Conservation (phyloP, 2,888 invertebrate genomes). For the Schrankia costaestrigalis region DNA sequence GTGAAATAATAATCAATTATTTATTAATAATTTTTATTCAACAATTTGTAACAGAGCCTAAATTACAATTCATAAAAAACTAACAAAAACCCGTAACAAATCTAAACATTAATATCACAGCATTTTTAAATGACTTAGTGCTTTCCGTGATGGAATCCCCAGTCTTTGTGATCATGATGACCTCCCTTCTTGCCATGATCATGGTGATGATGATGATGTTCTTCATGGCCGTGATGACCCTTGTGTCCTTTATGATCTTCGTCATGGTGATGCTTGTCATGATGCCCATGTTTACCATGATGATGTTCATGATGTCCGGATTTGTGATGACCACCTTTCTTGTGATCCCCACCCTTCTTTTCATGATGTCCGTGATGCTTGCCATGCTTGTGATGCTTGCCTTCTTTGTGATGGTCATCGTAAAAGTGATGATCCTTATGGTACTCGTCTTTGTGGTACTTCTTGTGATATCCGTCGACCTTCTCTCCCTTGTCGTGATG, state of each 20-base stretch:
- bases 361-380: constrained; percentile 72
- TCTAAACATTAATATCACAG: constrained; percentile 61
- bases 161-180: constrained; percentile 67
- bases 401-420: constrained; percentile 70
- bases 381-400: constrained; percentile 74
- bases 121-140: constrained; percentile 47
- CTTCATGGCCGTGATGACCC: constrained; percentile 73
- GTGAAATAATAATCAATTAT: constrained; percentile 4
- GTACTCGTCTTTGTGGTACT: constrained; percentile 72
- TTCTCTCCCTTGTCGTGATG: constrained; percentile 73
- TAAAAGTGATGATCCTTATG: constrained; percentile 76
- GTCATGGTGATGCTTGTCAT: constrained; percentile 71
- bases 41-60: constrained; percentile 27
- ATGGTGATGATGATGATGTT: constrained; percentile 71
- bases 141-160: constrained; percentile 74
- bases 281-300: constrained; percentile 70
- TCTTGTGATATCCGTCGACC: constrained; percentile 72
- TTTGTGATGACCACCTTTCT: constrained; percentile 72
- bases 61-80: constrained; percentile 43
- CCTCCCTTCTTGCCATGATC: constrained; percentile 76
- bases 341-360: constrained; percentile 66
- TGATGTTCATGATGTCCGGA: constrained; percentile 71
- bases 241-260: constrained; percentile 73
- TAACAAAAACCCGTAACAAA: constrained; percentile 50
- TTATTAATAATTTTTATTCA: constrained; percentile 20